Conservation (phyloP, 2,888 invertebrate species). For the Meiosimyza decipiens region DNA sequence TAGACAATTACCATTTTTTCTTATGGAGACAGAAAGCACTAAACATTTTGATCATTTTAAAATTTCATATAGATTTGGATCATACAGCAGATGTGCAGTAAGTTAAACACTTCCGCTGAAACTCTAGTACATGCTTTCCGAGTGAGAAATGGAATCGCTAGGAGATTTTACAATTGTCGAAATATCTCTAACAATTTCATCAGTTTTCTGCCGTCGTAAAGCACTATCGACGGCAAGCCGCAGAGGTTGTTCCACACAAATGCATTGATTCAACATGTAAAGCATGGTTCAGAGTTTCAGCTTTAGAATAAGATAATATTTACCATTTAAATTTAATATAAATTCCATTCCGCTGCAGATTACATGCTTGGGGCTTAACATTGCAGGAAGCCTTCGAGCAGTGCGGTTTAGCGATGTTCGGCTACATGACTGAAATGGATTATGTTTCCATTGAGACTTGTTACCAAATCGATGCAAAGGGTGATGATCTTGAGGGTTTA, state of each 20-base stretch:
- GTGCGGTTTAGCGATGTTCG: slow-evolving; percentile 96
- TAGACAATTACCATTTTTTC: too few relatives aligned
- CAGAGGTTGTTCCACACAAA: too few relatives aligned
- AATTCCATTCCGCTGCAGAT: slow-evolving; percentile 67
- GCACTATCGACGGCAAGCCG: too few relatives aligned
- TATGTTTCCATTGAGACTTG: slow-evolving; percentile 84
- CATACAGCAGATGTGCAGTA: slow-evolving; percentile 99
- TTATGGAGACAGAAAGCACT: neutral
- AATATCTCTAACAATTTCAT: too few relatives aligned
- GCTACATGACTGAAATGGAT: slow-evolving; percentile 94
- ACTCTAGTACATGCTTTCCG: too few relatives aligned
- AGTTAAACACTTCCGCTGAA: slow-evolving; percentile 67
- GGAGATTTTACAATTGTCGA: too few relatives aligned
- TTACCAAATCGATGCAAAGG: slow-evolving; percentile 86
- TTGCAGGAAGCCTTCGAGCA: slow-evolving; percentile 94
- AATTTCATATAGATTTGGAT: slow-evolving; percentile 79
- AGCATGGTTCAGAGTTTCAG: too few relatives aligned
- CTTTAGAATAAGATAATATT: too few relatives aligned
- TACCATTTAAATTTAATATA: neutral
- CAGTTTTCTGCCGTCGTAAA: too few relatives aligned
- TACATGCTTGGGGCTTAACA: slow-evolving; percentile 92
- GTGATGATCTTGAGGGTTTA: slow-evolving; percentile 88
- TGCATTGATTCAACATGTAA: too few relatives aligned
- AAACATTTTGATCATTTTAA: too few relatives aligned
- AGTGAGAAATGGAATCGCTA: too few relatives aligned